Evolutionary conservation across 2,113 vertebrate species (phyloP).

Genomic region (Chloropsis hardwickii): DNA sequence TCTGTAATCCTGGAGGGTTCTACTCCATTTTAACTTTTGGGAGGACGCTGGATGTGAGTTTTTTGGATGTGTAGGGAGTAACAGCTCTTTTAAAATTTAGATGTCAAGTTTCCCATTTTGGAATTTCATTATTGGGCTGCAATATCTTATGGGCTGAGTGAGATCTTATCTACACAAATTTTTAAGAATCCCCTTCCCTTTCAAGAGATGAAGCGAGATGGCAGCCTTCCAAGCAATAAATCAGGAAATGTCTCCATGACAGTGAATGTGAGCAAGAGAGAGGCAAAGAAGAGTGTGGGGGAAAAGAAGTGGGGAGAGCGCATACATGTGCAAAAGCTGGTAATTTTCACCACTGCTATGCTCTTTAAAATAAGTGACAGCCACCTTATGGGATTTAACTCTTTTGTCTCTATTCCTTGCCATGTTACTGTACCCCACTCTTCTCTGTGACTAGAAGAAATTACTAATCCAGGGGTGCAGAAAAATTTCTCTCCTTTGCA

Average conservation of each 20-base stretch:
- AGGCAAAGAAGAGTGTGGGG: background rate
- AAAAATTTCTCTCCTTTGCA: background rate
- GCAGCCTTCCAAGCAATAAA: background rate
- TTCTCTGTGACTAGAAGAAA: background rate
- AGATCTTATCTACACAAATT: background rate
- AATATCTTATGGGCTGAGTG: background rate
- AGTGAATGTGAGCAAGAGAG: background rate
- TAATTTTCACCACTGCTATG: background rate
- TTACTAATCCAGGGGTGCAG: background rate
- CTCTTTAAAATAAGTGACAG: background rate
- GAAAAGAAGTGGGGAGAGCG: accelerated
- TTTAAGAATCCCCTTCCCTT: background rate
- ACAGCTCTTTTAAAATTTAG: background rate
- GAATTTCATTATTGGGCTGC: background rate
- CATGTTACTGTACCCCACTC: background rate
- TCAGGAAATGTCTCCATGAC: background rate
- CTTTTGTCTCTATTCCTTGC: background rate
- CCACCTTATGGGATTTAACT: background rate
- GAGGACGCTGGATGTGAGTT: accelerated
- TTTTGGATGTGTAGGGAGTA: background rate
- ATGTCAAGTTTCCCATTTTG: background rate
- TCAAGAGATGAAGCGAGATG: background rate
- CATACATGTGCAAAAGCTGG: background rate
- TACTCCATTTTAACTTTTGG: background rate
- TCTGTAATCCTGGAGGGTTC: background rate